A percentile compares a stretch with the other conserved stretches of the same genome.
Conservation (phyloP, 2,888 invertebrate species). For the Drosophila mimica region DNA sequence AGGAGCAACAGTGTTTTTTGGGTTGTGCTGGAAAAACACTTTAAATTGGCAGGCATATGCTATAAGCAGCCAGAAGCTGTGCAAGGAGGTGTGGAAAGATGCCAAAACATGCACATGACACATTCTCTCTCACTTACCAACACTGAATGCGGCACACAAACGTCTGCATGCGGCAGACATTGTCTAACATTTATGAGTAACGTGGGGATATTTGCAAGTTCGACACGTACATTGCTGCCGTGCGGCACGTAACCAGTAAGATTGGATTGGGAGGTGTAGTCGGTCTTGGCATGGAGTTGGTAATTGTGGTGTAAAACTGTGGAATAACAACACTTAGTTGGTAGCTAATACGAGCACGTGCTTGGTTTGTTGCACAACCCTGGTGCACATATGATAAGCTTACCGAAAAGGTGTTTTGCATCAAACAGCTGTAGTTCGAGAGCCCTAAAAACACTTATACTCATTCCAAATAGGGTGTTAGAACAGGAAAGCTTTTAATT, state of each 20-base stretch:
- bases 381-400: conserved; percentile 21
- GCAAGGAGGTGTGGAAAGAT: conserved; percentile 35
- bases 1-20: conserved; percentile 23
- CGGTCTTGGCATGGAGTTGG: conserved; percentile 45
- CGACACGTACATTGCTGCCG: conserved; percentile 67
- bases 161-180: conserved; percentile 49
- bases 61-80: conserved; percentile 11
- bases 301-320: conserved; percentile 80
- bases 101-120: conserved; percentile 60
- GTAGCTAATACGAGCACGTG: conserved; percentile 75
- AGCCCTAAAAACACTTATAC: neutral
- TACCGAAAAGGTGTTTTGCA: conserved; percentile 2
- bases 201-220: conserved; percentile 72
- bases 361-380: conserved; percentile 55
- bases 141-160: conserved; percentile 18
- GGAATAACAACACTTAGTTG: conserved; percentile 78
- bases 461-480: neutral
- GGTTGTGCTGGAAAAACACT: conserved; percentile 30
- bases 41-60: conserved; percentile 32
- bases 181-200: conserved; percentile 77
- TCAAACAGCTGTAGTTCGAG: neutral
- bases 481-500: neutral
- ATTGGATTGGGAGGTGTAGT: conserved; percentile 25
- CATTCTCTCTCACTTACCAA: conserved; percentile 43
- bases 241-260: conserved; percentile 62